Base-by-base conservation (phyloP, 2,113 vertebrate genomes). In the Microcebus ravelobensis region DNA sequence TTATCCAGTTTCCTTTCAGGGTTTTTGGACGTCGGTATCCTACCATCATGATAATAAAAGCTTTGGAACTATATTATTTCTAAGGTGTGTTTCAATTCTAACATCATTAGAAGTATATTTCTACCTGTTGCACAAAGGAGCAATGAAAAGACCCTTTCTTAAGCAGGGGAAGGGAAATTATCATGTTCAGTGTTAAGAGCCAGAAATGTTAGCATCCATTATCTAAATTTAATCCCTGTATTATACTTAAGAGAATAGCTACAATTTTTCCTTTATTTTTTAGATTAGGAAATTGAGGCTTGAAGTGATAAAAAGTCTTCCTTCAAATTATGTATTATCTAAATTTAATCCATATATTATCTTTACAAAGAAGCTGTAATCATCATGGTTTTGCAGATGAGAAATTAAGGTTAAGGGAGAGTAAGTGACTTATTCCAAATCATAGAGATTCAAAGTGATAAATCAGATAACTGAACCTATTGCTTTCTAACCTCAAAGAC, bases 361-460 rank as follows among this genome's bases (percentile, higher is more conserved):
- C 3, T 42, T 90, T 91, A 74, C 9, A 92, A 9, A 92, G 85
- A 42, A 70, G 14, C 10, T 84, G 1, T 39, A 55, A 93, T 86
- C 73, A 57, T n/a, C 48, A n/a, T 92, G 67, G 11, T 84, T 97
- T 96, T 79, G 0, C 11, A 86, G 23, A 73, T 96, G 73, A 87
- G 20, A 15, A 90, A 81, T 50, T 82, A 36, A 89, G 15, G 39
- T 48, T 67, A 34, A 92, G 12, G 88, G 55, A 42, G 1, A 42
- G 4, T 55, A 68, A 45, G 12, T 67, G n/a, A 31, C 42, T 77
- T 79, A 5, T 9, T 86, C 70, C 34, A 92, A 20, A 50, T 82
- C 4, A 55, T 12, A 65, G 9, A 87, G 27, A 2, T 89, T 2
- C 36, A 52, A 96, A 85, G 68, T 79, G 15, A 59, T 18, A 68